Base-by-base conservation (phyloP, 2,888 invertebrate species). In the Blera fallax region DNA sequence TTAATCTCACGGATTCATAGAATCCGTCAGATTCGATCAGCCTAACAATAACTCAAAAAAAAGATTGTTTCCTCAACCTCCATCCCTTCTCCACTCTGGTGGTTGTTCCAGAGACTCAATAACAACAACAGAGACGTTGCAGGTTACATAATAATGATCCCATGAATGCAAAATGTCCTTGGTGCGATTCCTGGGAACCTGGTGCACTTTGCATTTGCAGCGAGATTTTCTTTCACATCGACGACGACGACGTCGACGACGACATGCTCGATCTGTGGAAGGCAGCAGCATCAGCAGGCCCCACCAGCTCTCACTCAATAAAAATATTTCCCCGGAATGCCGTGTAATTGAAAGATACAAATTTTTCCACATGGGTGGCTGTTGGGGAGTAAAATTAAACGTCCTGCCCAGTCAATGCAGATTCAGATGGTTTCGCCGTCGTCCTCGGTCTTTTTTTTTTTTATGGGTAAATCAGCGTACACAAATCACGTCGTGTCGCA, bases 1-100 rank as follows among this genome's bases (percentile, higher is more conserved):
- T 85, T 85, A 85, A 85, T 85, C 85, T 85, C 85, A 81, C 62
- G 85, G 81, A 85, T 85, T 85, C 85, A 81, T 72, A 81, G 81
- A 85, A 85, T 81, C 85, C 81, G 81, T 85, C 85, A 81, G 81
- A 85, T 85, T 81, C 76, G 70, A 85, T 85, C 81, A 72, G 72
- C 40, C 76, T 24, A 77, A 85, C 81, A 81, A 85, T 85, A 85
- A 85, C 76, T 85, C 76, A 85, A 85, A 76, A 74, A 60, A 69
- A 70, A 52, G 54, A 56, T 69, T 48, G 67, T 32, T 45, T 40
- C 18, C 62, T 24, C 52, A 37, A n/a, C n/a, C n/a, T n/a, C n/a
- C n/a, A n/a, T n/a, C 8, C 32, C 69, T 16, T 29, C 29, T 50
- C 11, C 8, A 40, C 52, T 40, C 37, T 27, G 58, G 43, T 11